Evolutionary conservation across 2,888 invertebrate species (phyloP), one percentile per base, ranked within the genome.

Genomic region (Phengaris arion): DNA sequence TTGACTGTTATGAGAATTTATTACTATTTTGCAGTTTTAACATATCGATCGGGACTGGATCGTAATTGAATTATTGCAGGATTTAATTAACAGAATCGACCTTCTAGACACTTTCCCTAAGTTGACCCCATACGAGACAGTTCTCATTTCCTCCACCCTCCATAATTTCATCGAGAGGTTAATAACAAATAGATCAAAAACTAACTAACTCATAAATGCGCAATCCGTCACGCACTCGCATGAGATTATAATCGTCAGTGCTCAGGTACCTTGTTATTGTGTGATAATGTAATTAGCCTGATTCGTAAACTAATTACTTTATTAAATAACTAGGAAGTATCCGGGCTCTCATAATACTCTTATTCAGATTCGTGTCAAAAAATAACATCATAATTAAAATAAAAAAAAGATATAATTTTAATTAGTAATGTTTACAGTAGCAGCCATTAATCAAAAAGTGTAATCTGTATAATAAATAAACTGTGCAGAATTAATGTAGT

Each of bases 251-350:
- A 70, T 70, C 70, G 52, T 54, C 13, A 13, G 72, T 52, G 54
- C 54, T 72, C 54, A 72, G 13, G 13, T 54, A 13, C 72, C 72
- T 54, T 13, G 52, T 72, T 72, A 72, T 72, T 45, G 54, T 52
- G 54, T 54, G 72, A 54, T 72, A 72, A 72, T 72, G 15, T 54
- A 72, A 54, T 72, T 72, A 54, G 51, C 72, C 52, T 72, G 13
- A 35, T 72, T 22, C 35, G 35, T 70, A 51, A 9, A 51, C 5
- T 70, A 51, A 70, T 51, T 64, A 64, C 64, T 64, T 64, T 35
- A 45, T 64, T 35, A 13, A 45, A 45, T n/a, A 52, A 55, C 35
- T 45, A 64, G 35, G 35, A 64, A 64, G 64, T 64, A 45, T 0
- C 52, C 1, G 52, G 64, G 10, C 5, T 22, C 22, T 59, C 10